Percentiles rank a stretch among this genome's conserved stretches.
These are phyloP conservation scores for Auanema sp. DNA, from an alignment of 2,888 invertebrate species.

Conservation along the genomic window DNA sequence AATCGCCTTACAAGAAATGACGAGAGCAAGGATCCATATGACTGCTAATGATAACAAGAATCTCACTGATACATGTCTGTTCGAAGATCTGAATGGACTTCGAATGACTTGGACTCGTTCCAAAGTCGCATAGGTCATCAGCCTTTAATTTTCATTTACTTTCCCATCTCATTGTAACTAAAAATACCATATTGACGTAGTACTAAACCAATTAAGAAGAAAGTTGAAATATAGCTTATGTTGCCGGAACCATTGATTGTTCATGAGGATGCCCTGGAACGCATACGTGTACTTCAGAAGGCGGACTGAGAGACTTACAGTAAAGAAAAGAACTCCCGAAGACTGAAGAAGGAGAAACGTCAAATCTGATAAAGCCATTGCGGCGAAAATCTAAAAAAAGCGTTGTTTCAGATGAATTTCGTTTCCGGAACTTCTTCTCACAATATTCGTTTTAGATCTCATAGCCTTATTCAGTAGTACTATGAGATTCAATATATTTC, in stretches of 20 bases:
- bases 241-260: conserved; percentile 28
- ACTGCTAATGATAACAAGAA: conserved; percentile 32
- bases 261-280: conserved; percentile 13
- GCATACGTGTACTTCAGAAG: not conserved
- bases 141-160: conserved; percentile 17
- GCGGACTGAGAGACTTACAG: conserved; percentile 17
- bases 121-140: conserved; percentile 51
- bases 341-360: conserved; percentile 41
- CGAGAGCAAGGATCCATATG: conserved; percentile 28
- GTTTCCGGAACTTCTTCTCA: conserved; percentile 13
- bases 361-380: conserved; percentile 52
- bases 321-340: conserved; percentile 34
- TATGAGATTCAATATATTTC: conserved; percentile 47
- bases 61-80: conserved; percentile 29
- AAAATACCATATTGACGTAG: conserved; percentile 45
- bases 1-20: conserved; percentile 22
- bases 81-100: conserved; percentile 35
- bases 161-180: not conserved
- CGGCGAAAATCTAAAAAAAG: conserved; percentile 46
- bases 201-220: conserved; percentile 46
- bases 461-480: conserved; percentile 47
- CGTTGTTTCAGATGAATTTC: not conserved
- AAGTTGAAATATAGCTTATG: conserved; percentile 29
- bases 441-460: conserved; percentile 48
- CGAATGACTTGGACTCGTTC: conserved; percentile 48